Percentiles rank a stretch among this genome's conserved stretches.
These are phyloP conservation scores for Torymus texanus DNA, from an alignment of 2,888 invertebrate species.

Conservation along the genomic window DNA sequence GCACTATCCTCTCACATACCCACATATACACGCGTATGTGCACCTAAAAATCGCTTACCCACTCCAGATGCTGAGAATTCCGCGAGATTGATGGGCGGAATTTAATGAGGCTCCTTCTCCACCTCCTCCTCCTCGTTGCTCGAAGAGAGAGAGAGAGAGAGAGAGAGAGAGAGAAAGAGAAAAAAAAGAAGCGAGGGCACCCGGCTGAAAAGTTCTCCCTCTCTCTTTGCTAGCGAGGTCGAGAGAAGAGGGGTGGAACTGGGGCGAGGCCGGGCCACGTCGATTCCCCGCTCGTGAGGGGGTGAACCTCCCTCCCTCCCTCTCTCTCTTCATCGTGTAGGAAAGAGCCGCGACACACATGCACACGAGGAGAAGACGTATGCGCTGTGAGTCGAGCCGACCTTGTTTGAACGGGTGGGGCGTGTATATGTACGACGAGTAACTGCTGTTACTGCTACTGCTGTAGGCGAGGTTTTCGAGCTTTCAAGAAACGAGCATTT, in stretches of 20 bases:
- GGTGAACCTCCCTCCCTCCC: conserved; percentile 10
- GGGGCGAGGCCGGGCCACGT: conserved; percentile 59
- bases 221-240: conserved; percentile 18
- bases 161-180: background rate
- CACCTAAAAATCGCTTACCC: no score
- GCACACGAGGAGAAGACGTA: background rate
- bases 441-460: no score
- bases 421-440: no score
- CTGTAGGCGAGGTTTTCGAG: no score
- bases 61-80: background rate
- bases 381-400: no score
- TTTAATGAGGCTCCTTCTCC: background rate
- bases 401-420: no score
- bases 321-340: background rate
- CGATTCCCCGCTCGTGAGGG: conserved; percentile 32
- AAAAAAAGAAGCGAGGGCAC: background rate
- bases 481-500: no score
- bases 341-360: conserved; percentile 38
- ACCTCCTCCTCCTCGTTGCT: no score
- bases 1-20: no score
- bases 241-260: conserved; percentile 41
- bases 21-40: no score
- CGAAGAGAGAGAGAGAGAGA: background rate
- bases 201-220: conserved; percentile 1
- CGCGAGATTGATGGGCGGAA: conserved; percentile 3